Conservation (phyloP, 2,113 vertebrate genomes). For the Erythrocercus mccallii region DNA sequence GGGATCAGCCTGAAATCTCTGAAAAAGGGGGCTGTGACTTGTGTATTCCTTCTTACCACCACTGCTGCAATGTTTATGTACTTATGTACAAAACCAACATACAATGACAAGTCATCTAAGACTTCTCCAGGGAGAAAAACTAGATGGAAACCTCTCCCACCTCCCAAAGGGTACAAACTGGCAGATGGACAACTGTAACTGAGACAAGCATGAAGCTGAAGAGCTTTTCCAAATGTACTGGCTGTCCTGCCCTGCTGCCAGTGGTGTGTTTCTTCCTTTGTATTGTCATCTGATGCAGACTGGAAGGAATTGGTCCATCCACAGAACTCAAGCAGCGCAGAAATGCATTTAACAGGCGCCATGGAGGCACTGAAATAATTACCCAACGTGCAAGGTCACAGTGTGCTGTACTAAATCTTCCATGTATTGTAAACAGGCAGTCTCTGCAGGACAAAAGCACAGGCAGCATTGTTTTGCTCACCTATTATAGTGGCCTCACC, state of each 20-base stretch:
- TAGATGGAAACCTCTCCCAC: not conserved
- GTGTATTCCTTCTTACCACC: not conserved
- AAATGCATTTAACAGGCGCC: not conserved
- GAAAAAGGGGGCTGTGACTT: not conserved
- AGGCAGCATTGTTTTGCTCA: not conserved
- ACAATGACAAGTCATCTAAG: not conserved
- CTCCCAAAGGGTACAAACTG: not conserved
- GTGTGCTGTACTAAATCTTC: not conserved
- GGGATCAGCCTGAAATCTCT: not conserved
- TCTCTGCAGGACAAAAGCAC: constrained; percentile 21
- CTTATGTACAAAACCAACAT: not conserved
- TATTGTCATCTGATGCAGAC: not conserved
- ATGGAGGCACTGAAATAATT: not conserved
- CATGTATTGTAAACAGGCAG: not conserved
- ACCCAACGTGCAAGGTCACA: not conserved
- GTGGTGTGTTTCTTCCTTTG: not conserved
- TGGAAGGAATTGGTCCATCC: not conserved
- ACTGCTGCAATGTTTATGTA: not conserved
- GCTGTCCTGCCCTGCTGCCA: not conserved
- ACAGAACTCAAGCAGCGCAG: not conserved
- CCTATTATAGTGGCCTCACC: not conserved
- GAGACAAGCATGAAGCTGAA: not conserved
- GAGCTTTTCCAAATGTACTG: not conserved
- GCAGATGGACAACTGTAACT: not conserved
- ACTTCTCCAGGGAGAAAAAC: not conserved